Conservation (phyloP, 2,797 vertebrate species). For the Lepilemur septentrionalis region DNA sequence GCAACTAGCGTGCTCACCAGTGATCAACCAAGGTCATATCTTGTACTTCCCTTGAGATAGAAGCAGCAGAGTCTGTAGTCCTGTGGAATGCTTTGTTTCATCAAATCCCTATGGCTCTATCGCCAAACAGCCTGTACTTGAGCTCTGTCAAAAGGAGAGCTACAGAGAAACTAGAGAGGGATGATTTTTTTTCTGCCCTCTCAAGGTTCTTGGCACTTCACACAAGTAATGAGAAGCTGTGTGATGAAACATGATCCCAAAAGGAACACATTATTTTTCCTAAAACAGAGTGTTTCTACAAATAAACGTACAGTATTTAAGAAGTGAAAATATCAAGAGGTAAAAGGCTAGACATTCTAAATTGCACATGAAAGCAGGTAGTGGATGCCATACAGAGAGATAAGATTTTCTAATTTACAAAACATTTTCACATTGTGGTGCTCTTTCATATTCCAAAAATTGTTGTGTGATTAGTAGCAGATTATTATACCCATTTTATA, state of each 20-base stretch:
- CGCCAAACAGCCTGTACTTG: constrained; percentile 25
- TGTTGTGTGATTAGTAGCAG: background rate
- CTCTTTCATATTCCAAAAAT: constrained; percentile 18
- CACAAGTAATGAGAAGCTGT: constrained; percentile 42
- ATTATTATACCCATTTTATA: background rate
- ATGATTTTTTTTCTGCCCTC: constrained; percentile 26
- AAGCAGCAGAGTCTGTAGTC: constrained; percentile 43
- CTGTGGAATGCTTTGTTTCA: constrained; percentile 47
- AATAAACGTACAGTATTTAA: background rate
- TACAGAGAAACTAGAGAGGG: constrained; percentile 18
- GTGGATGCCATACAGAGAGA: background rate
- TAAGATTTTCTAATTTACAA: background rate
- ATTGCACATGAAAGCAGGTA: background rate
- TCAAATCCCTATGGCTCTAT: constrained; percentile 48
- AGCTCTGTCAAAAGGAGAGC: constrained; percentile 10
- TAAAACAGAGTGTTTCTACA: constrained; percentile 31
- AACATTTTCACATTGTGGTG: background rate
- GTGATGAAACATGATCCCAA: constrained; percentile 29
- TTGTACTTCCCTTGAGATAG: constrained; percentile 35
- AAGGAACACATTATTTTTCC: constrained; percentile 35
- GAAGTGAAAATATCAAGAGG: background rate
- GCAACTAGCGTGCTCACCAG: constrained; percentile 30
- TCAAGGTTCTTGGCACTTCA: constrained; percentile 51
- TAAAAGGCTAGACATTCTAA: background rate
- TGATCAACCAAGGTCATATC: constrained; percentile 63